Evolutionary conservation across 2,113 vertebrate genomes (phyloP), one percentile per base, ranked within the genome.

Genomic region (Eurystomus gularis): DNA sequence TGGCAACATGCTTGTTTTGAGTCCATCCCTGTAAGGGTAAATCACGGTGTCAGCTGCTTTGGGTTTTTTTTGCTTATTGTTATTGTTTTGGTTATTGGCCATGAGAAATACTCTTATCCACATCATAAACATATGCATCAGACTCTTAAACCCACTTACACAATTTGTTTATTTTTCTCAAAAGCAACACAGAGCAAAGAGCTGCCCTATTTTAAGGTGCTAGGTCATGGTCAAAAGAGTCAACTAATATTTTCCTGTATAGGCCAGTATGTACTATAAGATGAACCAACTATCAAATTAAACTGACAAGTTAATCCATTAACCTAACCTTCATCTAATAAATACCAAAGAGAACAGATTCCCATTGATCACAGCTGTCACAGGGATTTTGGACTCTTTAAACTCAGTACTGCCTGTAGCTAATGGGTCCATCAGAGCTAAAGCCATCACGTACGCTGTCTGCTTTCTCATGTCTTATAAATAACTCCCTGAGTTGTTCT

Each of bases 291-390:
- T 87, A 92, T 93, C 80, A 89, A 86, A 88, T 84, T 84, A 80
- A 82, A 61, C 68, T 93, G 93, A 94, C 90, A 96, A 83, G 39
- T 91, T 92, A 94, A 96, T 91, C 88, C 76, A 75, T 87, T 95
- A 92, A 94, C 72, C 35, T 91, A 82, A 70, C 58, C n/a, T 93
- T 94, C 81, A 88, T 90, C 86, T 92, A 89, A 82, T 76, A 92
- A 94, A 96, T 65, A 94, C 81, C 75, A 92, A 84, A 95, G 52
- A 73, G 60, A 77, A 86, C 29, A 91, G 73, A 84, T 93, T 91
- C 81, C 15, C 75, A 85, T 79, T 93, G 60, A 96, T 95, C 75
- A 96, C 68, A 86, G 42, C 75, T 96, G 91, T 94, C 42, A 18
- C 35, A 78, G 64, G 68, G 68, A 86, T 87, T 96, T 73, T 61